These are phyloP conservation scores for Ptychodera flava DNA, from an alignment of 35 echinoderm and acorn worm species.

Conservation along the genomic window DNA sequence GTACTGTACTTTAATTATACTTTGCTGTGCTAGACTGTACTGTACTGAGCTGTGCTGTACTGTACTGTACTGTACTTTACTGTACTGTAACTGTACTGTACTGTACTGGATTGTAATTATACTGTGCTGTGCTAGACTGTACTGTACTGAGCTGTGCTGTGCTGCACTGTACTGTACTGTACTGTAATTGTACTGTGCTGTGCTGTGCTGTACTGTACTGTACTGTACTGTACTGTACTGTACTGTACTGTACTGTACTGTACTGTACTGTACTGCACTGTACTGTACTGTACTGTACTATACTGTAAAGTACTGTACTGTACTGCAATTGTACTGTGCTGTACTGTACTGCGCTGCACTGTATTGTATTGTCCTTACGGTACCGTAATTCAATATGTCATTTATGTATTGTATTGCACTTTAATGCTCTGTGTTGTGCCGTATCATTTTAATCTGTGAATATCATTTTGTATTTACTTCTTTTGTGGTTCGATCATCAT, in stretches of 20 bases:
- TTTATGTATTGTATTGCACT: constrained; percentile 14
- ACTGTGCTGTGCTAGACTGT: constrained; percentile 34
- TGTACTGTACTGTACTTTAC: constrained; percentile 28
- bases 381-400: no score
- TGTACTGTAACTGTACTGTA: constrained; percentile 23
- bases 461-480: no score
- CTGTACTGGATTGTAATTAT: constrained; percentile 27
- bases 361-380: constrained; percentile 18
- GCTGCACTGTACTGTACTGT: constrained; percentile 36
- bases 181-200: constrained; percentile 27
- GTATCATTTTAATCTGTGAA: background rate
- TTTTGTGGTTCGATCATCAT: no score
- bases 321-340: constrained; percentile 23
- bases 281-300: constrained; percentile 26
- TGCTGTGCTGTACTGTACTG: constrained; percentile 30
- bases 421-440: constrained; percentile 3
- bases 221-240: constrained; percentile 34
- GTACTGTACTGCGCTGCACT: constrained; percentile 21
- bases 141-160: constrained; percentile 26
- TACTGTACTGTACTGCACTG: constrained; percentile 46
- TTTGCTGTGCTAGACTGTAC: no score
- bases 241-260: constrained; percentile 40
- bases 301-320: constrained; percentile 31
- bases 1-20: constrained; percentile 19
- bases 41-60: constrained; percentile 33